Evolutionary conservation across 2,113 vertebrate species (phyloP), one percentile per base, ranked within the genome.

Genomic region (Antennarius striatus): DNA sequence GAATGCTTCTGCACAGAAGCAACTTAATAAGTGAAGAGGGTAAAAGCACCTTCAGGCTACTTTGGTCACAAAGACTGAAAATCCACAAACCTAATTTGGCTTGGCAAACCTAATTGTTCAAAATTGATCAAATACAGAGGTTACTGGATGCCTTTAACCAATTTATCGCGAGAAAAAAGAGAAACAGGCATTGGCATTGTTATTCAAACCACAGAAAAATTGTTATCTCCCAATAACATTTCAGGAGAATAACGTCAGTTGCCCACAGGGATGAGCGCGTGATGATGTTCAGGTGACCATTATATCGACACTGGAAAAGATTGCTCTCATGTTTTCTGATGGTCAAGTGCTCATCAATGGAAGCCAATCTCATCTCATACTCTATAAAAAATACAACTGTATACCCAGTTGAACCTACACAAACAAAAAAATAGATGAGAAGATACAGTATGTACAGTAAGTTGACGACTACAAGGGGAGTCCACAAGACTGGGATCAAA

Each of bases 31-130:
- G 70, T 71, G 71, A 72, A 75, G 80, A 88, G 77, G 75, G 68
- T 70, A 82, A 67, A 65, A 69, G 47, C 62, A 86, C 86, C 87
- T 87, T 62, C 48, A 1, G 89, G 86, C 87, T 72, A 87, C 56
- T 6, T 47, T 60, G 69, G 73, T 75, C 77, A 88, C 83, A 88
- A 91, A 88, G 86, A 64, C 83, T 77, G 80, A 56, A 66, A 39
- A 79, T 83, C 75, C 71, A 73, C 69, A 64, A 69, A 71, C 69
- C 68, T 90, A 91, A 89, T 89, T 79, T 80, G 79, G 85, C 88
- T 86, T 86, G 89, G 88, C 88, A 88, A 81, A 78, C 82, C 83
- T 79, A 88, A 91, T 88, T 77, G 54, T 80, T 88, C 58, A 78
- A 80, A 86, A 84, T 46, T 61, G 74, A 87, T 88, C 66, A 45